Evolutionary conservation across 2,797 vertebrate genomes (phyloP).

Genomic region (Chaenodraco wilsoni): DNA sequence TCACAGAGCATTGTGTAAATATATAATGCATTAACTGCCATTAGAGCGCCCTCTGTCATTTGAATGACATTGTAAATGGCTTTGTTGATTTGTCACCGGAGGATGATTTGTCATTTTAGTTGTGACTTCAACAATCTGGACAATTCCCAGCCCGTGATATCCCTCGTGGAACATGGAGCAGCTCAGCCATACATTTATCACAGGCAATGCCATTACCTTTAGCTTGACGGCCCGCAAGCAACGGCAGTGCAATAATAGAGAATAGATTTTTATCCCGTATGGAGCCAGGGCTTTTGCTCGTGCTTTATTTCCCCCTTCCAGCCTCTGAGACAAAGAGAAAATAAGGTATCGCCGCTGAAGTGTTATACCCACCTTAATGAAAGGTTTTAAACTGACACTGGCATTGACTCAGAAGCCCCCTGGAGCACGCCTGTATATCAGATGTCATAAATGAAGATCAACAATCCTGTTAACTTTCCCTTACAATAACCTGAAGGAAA

Average conservation of each 20-base stretch:
- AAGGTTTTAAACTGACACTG: conserved; percentile 73
- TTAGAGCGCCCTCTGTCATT: conserved; percentile 65
- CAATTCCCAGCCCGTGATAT: conserved; percentile 68
- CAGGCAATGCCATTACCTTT: conserved; percentile 80
- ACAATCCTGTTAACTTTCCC: conserved; percentile 51
- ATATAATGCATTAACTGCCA: conserved; percentile 36
- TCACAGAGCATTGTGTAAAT: conserved; percentile 51
- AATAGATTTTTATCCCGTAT: conserved; percentile 85
- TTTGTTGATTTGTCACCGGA: conserved; percentile 72
- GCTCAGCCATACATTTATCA: conserved; percentile 80
- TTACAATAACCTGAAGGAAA: conserved; percentile 55
- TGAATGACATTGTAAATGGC: conserved; percentile 67
- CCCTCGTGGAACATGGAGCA: conserved; percentile 72
- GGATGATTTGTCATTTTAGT: conserved; percentile 75
- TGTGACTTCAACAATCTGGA: conserved; percentile 75
- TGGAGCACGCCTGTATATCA: conserved; percentile 55
- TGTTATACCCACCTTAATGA: conserved; percentile 76
- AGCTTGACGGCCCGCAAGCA: conserved; percentile 80
- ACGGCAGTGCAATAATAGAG: conserved; percentile 82
- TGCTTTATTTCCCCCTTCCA: conserved; percentile 80
- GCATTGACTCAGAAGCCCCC: conserved; percentile 61
- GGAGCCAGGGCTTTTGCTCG: conserved; percentile 72
- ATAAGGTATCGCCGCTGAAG: conserved; percentile 69
- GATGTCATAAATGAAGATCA: conserved; percentile 73
- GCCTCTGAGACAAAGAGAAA: conserved; percentile 77